Evolutionary conservation across 2,888 invertebrate genomes (phyloP).

Genomic region (Diplazon laetatorius): DNA sequence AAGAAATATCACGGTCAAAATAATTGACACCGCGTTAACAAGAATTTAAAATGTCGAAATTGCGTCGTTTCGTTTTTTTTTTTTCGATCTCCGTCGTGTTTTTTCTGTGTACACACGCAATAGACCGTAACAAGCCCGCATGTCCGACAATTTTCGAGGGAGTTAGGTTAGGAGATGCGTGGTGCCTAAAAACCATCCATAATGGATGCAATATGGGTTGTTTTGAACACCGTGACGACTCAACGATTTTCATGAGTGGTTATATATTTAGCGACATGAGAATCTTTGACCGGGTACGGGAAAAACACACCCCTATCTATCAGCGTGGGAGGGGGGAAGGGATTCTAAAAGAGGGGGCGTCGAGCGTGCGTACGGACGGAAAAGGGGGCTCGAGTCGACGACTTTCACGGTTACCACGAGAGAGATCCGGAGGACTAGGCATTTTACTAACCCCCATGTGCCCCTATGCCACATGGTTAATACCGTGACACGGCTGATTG

Average conservation of each 20-base stretch:
- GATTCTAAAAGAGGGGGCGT: conserved; percentile 45
- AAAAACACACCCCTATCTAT: conserved; percentile 73
- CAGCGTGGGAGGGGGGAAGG: conserved; percentile 36
- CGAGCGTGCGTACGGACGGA: conserved; percentile 9
- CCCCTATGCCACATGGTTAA: too few species aligned
- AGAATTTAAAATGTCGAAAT: not conserved
- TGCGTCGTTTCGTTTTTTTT: not conserved
- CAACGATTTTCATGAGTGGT: conserved; percentile 62
- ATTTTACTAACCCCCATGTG: conserved; percentile 69
- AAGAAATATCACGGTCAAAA: not conserved
- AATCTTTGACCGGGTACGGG: conserved; percentile 76
- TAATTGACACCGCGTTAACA: not conserved
- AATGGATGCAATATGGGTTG: too few species aligned
- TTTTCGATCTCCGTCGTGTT: not conserved
- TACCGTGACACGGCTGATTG: too few species aligned
- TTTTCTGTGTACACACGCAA: not conserved
- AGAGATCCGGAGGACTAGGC: conserved; percentile 45
- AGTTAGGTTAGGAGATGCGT: too few species aligned
- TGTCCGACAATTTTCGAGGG: conserved; percentile 53
- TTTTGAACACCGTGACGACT: conserved; percentile 6
- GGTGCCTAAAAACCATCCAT: too few species aligned
- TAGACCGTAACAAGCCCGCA: conserved; percentile 70
- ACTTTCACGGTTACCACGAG: not conserved
- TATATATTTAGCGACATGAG: conserved; percentile 76
- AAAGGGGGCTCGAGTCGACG: not conserved